Evolutionary conservation across 2,113 vertebrate genomes (phyloP), one percentile per base, ranked within the genome.

Genomic region (Candoia aspera): DNA sequence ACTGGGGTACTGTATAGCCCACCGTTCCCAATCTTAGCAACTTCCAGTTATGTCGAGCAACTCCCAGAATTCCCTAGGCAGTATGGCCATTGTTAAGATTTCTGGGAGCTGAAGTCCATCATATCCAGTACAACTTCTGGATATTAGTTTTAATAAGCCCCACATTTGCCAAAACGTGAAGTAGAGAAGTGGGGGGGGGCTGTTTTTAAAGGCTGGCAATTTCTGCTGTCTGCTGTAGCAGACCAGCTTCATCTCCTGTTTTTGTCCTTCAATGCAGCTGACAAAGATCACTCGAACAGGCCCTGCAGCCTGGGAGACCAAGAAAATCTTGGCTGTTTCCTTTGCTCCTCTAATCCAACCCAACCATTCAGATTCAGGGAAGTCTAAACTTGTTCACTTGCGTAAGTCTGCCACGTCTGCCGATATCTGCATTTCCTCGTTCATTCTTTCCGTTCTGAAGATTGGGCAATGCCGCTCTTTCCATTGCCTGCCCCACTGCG

Each of bases 291-390:
- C 98, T 0, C 98, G 99, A 0, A 99, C 97, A 1, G 98, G 98
- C 12, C 96, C 96, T 87, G 98, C 97, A 96, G 98, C 98, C 95
- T 99, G 99, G 99, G 99, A 99, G 96, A 99, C 98, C n/a, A 99
- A 99, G 96, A 99, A 99, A 97, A 99, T 99, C 93, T 98, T 99
- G 94, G 99, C 99, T 23, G 99, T 99, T 95, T 99, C 99, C 88
- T 99, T 99, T n/a, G 99, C 99, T 93, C 99, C 99, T 87, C 97
- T 99, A 94, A 96, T 99, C 90, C 98, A 98, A 89, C 99, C 99
- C 1, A 98, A 98, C 95, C 98, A 97, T 54, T 93, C 97, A 23
- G 97, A 98, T 13, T 97, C 98, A 0, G 98, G 98, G 53, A 98
- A 97, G 95, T 96, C 98, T 3, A 97, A 96, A 95, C 97, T 96